Evolutionary conservation across 1,140 invertebrate genomes (phyloP).

Genomic region (Cepaea nemoralis): DNA sequence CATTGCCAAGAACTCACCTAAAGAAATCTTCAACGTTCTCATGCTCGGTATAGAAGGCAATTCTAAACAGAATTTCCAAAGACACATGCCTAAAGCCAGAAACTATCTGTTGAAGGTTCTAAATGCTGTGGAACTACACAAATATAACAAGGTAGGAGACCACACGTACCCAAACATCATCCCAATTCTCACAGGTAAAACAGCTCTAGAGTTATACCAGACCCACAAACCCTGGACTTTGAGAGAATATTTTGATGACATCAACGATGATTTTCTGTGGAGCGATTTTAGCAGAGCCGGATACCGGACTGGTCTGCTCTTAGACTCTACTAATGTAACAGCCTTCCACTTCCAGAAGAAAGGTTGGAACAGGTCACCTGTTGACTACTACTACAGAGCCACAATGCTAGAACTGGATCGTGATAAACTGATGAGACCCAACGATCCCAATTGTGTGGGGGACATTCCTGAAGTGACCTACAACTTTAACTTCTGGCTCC

Average conservation of each 20-base stretch:
- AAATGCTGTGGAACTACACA: not conserved
- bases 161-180: slow-evolving; percentile 17
- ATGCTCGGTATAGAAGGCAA: no score
- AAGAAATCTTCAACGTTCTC: no score
- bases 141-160: slow-evolving; percentile 6
- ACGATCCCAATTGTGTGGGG: not conserved
- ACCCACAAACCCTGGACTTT: not conserved
- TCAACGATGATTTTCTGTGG: slow-evolving; percentile 19
- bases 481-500: not conserved
- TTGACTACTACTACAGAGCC: slow-evolving; percentile 14
- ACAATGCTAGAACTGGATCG: not conserved
- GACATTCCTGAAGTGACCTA: not conserved
- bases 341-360: no score
- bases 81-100: no score
- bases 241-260: not conserved
- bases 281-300: not conserved
- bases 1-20: no score
- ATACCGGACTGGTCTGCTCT: slow-evolving; percentile 2
- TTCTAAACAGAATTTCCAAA: no score
- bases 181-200: slow-evolving; percentile 12
- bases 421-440: not conserved
- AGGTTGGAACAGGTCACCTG: no score
- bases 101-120: no score
- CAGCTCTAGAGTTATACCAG: not conserved
- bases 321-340: not conserved